Percentiles rank a stretch among this genome's conserved stretches.
Conservation (phyloP, 2,888 invertebrate species). For the Pimpla rufipes region DNA sequence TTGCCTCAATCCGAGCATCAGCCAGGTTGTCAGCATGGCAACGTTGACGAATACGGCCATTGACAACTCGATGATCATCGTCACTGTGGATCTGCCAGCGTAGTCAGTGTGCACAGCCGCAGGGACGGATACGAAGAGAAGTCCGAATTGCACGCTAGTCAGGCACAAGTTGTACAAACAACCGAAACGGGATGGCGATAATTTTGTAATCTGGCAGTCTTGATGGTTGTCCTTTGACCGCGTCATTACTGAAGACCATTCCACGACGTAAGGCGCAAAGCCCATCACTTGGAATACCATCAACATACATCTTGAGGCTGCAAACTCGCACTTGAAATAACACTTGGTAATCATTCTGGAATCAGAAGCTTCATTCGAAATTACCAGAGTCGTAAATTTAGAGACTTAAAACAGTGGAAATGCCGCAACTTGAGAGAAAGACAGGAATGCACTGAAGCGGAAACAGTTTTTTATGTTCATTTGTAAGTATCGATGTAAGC, state of each 20-base stretch:
- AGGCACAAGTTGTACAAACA: slow-evolving; percentile 20
- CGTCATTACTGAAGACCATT: background rate
- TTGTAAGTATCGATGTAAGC: background rate
- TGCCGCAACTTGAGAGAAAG: background rate
- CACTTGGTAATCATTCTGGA: too few species aligned
- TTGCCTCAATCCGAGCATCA: slow-evolving; percentile 7
- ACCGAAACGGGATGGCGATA: slow-evolving; percentile 19
- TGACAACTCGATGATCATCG: background rate
- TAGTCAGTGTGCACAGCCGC: background rate
- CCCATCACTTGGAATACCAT: slow-evolving; percentile 14
- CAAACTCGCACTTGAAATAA: background rate
- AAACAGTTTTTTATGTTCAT: background rate
- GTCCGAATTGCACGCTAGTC: background rate
- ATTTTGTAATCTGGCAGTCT: background rate
- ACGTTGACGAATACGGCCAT: background rate
- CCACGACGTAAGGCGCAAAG: slow-evolving; percentile 14
- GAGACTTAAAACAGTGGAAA: too few species aligned
- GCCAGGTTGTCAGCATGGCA: background rate
- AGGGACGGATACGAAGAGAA: background rate
- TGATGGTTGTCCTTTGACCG: background rate
- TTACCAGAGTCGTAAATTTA: too few species aligned
- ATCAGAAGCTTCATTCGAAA: background rate
- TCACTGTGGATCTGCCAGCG: background rate
- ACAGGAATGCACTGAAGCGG: background rate
- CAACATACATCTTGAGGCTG: background rate